Percentiles rank a stretch among this genome's conserved stretches.
Conservation (phyloP, 1,140 invertebrate species). For the Panagrolaimus sp. region DNA sequence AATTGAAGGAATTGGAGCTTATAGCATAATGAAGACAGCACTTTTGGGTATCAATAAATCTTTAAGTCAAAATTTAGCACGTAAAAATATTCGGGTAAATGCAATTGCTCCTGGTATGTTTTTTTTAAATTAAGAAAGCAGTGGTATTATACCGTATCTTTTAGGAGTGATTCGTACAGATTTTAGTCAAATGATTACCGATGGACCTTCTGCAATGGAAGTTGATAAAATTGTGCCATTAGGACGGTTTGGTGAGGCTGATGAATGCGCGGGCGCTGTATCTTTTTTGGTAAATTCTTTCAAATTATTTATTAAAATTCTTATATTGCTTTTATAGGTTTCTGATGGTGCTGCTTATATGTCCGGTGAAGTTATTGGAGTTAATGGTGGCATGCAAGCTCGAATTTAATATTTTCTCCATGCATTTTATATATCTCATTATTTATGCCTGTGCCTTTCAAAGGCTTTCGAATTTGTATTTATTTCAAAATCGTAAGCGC, state of each 20-base stretch:
- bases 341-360: slow-evolving; percentile 86
- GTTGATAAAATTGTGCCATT: slow-evolving; percentile 36
- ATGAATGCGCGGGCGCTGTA: slow-evolving; percentile 75
- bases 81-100: slow-evolving; percentile 70
- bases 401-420: background rate
- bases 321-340: slow-evolving; percentile 58
- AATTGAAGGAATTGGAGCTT: slow-evolving; percentile 77
- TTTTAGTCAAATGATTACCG: slow-evolving; percentile 74
- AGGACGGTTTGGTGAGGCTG: slow-evolving; percentile 66
- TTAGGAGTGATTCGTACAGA: slow-evolving; percentile 74
- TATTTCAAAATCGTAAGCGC: no score
- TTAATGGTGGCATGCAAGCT: slow-evolving; percentile 70
- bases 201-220: slow-evolving; percentile 25
- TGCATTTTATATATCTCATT: no score
- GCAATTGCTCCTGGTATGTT: slow-evolving; percentile 75
- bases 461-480: no score
- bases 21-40: slow-evolving; percentile 88
- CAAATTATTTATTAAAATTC: slow-evolving; percentile 13
- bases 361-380: slow-evolving; percentile 82
- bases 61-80: slow-evolving; percentile 64
- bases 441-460: no score
- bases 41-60: slow-evolving; percentile 80
- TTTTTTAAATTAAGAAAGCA: slow-evolving; percentile 5
- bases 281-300: slow-evolving; percentile 71
- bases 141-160: slow-evolving; percentile 12